A percentile compares a stretch with the other conserved stretches of the same genome.
Conservation (phyloP, 2,113 vertebrate species). For the Danio rerio region GRCz12tu NC_133193.1:40531001-40531500, state of each 20-base stretch:
- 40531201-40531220: neutral
- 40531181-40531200: neutral
- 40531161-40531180: neutral
- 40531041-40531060: too few relatives aligned
- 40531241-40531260: neutral
- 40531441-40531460: constrained; percentile 37
- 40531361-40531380: constrained; percentile 1
- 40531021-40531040: too few relatives aligned
- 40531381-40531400: neutral
- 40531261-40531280: neutral
- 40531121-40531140: too few relatives aligned
- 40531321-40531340: neutral
- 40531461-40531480: constrained; percentile 17
- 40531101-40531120: too few relatives aligned
- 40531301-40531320: neutral
- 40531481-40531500: constrained; percentile 16
- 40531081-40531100: too few relatives aligned
- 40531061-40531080: too few relatives aligned
- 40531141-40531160: neutral
- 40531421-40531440: constrained; percentile 35
- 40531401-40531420: constrained; percentile 36
- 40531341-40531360: neutral
- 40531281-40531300: neutral
- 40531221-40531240: neutral
- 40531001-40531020: too few relatives aligned